Percentiles rank a stretch among this genome's conserved stretches.
Evolutionary conservation across 2,888 invertebrate genomes (phyloP).

Genomic region (Cerceris ruficornis): DNA sequence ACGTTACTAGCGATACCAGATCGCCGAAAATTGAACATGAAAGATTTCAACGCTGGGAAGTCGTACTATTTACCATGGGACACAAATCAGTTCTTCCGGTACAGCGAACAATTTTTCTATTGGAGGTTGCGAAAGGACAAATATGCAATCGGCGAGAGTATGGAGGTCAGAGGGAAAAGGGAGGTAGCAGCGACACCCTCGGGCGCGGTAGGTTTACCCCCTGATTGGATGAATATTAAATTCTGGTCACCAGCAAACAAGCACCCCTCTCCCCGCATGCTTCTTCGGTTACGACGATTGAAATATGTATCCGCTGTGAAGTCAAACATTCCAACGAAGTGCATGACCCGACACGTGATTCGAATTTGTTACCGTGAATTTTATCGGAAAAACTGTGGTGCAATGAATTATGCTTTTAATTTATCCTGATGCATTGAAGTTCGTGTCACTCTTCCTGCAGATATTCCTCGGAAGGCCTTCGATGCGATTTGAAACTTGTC

Average conservation of each 20-base stretch:
- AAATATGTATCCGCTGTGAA: conserved; percentile 79
- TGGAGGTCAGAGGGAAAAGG: conserved; percentile 47
- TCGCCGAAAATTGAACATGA: neutral
- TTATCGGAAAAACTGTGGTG: conserved; percentile 3
- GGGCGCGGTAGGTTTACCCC: conserved; percentile 63
- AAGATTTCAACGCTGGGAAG: neutral
- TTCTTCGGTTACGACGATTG: conserved; percentile 74
- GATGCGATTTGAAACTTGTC: neutral
- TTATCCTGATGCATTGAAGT: too few relatives aligned
- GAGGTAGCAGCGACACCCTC: conserved; percentile 62
- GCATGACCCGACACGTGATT: conserved; percentile 69
- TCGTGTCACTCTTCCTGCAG: too few relatives aligned
- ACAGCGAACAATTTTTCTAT: conserved; percentile 67
- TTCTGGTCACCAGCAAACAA: conserved; percentile 80
- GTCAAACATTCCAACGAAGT: conserved; percentile 76
- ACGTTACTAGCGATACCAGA: too few relatives aligned
- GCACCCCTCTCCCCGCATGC: conserved; percentile 52
- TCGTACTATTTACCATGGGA: neutral
- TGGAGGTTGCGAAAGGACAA: conserved; percentile 64
- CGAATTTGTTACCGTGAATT: conserved; percentile 59
- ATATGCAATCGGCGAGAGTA: conserved; percentile 58
- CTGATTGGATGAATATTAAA: conserved; percentile 81
- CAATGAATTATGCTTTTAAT: too few relatives aligned
- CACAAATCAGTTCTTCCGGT: neutral
- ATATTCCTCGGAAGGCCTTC: neutral